phyloP scores from a whole-genome alignment of 1,140 invertebrate species.

The Drosophila santomea region DNA sequence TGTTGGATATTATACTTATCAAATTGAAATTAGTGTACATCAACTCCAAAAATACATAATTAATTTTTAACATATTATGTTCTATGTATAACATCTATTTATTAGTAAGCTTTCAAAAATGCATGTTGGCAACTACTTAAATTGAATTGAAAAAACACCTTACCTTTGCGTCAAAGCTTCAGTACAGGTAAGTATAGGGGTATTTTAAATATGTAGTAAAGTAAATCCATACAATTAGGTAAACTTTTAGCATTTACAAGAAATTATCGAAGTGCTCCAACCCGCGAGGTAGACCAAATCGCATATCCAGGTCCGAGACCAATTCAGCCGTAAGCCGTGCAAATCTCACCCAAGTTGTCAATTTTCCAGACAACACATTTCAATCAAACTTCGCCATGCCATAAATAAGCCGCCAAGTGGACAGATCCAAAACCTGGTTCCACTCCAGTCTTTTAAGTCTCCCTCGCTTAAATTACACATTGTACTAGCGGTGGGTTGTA shows the following conservation, averaged over 20 bases:
- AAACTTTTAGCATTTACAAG: not conserved
- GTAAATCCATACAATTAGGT: not conserved
- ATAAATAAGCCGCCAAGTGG: conserved; percentile 76
- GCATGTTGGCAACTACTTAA: too few relatives aligned
- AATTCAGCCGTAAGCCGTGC: conserved; percentile 50
- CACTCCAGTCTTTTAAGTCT: conserved; percentile 43
- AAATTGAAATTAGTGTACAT: too few relatives aligned
- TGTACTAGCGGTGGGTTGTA: conserved; percentile 24
- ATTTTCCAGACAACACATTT: conserved; percentile 80
- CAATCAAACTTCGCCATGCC: conserved; percentile 79
- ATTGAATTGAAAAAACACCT: too few relatives aligned
- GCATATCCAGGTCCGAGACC: conserved; percentile 17
- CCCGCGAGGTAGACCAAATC: not conserved
- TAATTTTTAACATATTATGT: too few relatives aligned
- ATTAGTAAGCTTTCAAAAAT: too few relatives aligned
- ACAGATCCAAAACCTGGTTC: conserved; percentile 54
- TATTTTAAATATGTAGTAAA: too few relatives aligned
- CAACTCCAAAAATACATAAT: too few relatives aligned
- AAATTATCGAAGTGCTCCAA: conserved; percentile 16
- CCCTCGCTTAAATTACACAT: conserved; percentile 67
- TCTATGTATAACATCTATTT: too few relatives aligned
- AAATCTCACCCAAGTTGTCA: conserved; percentile 83
- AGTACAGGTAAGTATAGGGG: too few relatives aligned
- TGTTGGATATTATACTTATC: too few relatives aligned
- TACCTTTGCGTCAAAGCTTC: too few relatives aligned